Percentiles rank a stretch among this genome's conserved stretches.
Conservation (phyloP, 2,113 vertebrate species). For the Nerophis ophidion region DNA sequence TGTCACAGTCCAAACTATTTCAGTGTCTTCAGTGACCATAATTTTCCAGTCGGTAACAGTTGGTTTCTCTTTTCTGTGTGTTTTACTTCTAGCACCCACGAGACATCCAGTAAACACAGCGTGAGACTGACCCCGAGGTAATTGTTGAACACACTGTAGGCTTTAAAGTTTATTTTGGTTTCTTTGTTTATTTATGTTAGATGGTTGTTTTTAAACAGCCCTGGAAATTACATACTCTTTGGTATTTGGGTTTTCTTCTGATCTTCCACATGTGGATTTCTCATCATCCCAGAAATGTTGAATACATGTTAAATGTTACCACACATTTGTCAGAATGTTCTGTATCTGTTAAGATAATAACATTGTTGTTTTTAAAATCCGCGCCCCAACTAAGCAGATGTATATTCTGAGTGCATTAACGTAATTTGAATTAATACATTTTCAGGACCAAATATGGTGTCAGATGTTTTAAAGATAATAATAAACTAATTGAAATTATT, state of each 20-base stretch:
- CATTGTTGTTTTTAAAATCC: background rate
- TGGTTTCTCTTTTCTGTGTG: conserved; percentile 41
- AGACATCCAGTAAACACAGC: conserved; percentile 23
- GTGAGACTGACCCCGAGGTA: conserved; percentile 32
- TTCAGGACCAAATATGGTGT: background rate
- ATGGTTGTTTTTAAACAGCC: conserved; percentile 31
- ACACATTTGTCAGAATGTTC: conserved; percentile 12
- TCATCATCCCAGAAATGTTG: conserved; percentile 50
- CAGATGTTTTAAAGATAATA: background rate
- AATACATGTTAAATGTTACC: conserved; percentile 48
- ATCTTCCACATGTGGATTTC: conserved; percentile 40
- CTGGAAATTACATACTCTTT: conserved; percentile 46
- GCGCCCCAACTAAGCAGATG: background rate
- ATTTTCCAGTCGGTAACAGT: conserved; percentile 27
- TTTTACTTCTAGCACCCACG: conserved; percentile 34
- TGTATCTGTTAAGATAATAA: conserved; percentile 13
- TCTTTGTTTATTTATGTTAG: conserved; percentile 49
- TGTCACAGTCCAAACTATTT: background rate
- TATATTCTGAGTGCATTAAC: background rate
- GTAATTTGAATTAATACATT: too few relatives aligned
- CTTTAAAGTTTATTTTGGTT: conserved; percentile 44
- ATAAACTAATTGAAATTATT: too few relatives aligned
- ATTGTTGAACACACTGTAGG: conserved; percentile 28
- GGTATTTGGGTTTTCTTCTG: conserved; percentile 47
- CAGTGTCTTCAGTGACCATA: background rate